Conservation (phyloP, 2,113 vertebrate species). For the Leptosomus discolor region DNA sequence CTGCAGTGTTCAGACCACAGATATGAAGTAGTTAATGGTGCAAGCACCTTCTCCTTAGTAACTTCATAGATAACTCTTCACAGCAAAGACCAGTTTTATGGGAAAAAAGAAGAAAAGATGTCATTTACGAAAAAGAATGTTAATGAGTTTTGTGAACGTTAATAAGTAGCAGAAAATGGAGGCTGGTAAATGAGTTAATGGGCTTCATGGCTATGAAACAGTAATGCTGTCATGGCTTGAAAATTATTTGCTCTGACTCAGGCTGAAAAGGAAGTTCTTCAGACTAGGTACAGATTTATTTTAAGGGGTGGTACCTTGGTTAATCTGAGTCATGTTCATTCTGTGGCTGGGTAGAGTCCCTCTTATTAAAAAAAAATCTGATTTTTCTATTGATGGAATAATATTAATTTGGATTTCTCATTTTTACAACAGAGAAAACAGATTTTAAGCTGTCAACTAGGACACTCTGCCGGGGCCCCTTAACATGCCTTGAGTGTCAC, state of each 20-base stretch:
- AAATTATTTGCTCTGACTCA: conserved; percentile 10
- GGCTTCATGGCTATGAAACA: not conserved
- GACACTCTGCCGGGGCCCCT: fast-evolving
- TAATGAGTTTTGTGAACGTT: not conserved
- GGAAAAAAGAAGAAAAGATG: not conserved
- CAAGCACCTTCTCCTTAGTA: not conserved
- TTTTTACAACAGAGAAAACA: not conserved
- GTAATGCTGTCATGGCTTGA: not conserved
- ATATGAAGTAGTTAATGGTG: not conserved
- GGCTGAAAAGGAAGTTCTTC: conserved; percentile 2
- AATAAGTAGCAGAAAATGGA: not conserved
- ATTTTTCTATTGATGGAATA: not conserved
- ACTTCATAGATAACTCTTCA: not conserved
- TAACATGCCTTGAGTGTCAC: not conserved
- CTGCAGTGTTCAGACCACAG: not conserved
- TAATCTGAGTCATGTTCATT: conserved; percentile 2
- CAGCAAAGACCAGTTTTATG: not conserved
- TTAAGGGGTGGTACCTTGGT: not conserved
- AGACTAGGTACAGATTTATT: not conserved
- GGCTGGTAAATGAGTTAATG: not conserved
- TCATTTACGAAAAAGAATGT: not conserved
- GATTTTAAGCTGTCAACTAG: not conserved
- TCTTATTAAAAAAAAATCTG: not conserved
- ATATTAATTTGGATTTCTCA: not conserved
- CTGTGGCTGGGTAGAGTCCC: not conserved